Base-by-base conservation (phyloP, 2,797 vertebrate genomes). In the Gadopsis bispinosus region DNA sequence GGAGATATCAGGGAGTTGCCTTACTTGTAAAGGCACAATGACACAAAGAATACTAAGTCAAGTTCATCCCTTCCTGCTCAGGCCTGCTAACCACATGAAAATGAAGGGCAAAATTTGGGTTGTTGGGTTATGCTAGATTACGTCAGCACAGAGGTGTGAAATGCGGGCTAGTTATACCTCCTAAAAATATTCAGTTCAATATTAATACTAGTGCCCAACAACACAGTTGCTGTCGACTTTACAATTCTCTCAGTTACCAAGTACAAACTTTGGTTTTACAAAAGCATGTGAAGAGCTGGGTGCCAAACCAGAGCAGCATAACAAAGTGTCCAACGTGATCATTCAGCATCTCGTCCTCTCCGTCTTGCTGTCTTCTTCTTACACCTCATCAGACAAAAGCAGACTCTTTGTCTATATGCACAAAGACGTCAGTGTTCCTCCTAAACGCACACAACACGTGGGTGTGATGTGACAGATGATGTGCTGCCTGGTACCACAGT, bases 361-460 rank as follows among this genome's bases (percentile, higher is more conserved):
- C 48, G n/a, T 48, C 69, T 65, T 26, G 54, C 19, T 54, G n/a
- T 64, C 66, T 66, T 22, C 62, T 68, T 71, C 66, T 54, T 39
- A 65, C 33, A 4, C 82, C 83, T 81, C 88, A 45, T 64, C 56
- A 50, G 83, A 87, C 87, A 84, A 85, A 87, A 66, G 88, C 85
- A 68, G 67, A 83, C 51, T 80, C 26, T 80, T 55, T 51, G 84
- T 91, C 17, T 89, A 37, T 69, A 45, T 56, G 37, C 79, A 94
- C 94, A 95, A 95, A 92, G 86, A 74, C 69, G 48, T 29, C 79
- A 88, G 76, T 94, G 91, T 93, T 80, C 50, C 20, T 59, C 73
- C 41, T 61, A 37, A 74, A 73, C 69, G 64, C 53, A 59, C 77
- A 62, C 50, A 62, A 73, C 50, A 69, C 59, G 61, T 80, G 63